phyloP scores from a whole-genome alignment of 2,113 vertebrate genomes.

The Eptesicus fuscus region DNA sequence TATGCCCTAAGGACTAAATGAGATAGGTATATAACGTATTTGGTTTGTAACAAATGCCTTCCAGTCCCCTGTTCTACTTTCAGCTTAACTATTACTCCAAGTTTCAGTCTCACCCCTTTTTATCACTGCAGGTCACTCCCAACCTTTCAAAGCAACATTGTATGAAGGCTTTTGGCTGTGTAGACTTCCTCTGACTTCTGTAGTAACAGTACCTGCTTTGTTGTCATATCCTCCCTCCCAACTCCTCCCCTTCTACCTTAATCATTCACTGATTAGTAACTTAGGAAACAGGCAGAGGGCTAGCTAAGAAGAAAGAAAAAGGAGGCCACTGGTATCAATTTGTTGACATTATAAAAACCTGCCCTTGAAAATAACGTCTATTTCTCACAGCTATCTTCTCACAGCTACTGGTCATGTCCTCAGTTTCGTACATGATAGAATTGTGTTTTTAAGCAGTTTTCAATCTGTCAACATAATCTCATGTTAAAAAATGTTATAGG shows the following conservation, averaged over 20 bases:
- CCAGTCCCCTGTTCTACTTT: not conserved
- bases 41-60: not conserved
- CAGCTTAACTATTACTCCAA: not conserved
- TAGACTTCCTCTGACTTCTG: not conserved
- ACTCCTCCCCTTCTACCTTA: not conserved
- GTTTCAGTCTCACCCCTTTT: not conserved
- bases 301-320: slow-evolving; percentile 11
- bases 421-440: not conserved
- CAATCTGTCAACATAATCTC: not conserved
- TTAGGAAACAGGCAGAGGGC: not conserved
- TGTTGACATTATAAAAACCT: not conserved
- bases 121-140: not conserved
- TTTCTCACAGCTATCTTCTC: not conserved
- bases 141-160: not conserved
- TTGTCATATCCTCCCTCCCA: not conserved
- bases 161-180: not conserved
- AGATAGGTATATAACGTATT: not conserved
- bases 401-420: not conserved
- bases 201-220: slow-evolving; percentile 43
- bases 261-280: not conserved
- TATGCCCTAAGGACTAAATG: not conserved
- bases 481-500: not conserved
- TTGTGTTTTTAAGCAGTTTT: not conserved
- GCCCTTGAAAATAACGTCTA: not conserved
- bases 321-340: not conserved